Base-by-base conservation (phyloP, 2,888 invertebrate species). In the Leptarthrus brevirostris region DNA sequence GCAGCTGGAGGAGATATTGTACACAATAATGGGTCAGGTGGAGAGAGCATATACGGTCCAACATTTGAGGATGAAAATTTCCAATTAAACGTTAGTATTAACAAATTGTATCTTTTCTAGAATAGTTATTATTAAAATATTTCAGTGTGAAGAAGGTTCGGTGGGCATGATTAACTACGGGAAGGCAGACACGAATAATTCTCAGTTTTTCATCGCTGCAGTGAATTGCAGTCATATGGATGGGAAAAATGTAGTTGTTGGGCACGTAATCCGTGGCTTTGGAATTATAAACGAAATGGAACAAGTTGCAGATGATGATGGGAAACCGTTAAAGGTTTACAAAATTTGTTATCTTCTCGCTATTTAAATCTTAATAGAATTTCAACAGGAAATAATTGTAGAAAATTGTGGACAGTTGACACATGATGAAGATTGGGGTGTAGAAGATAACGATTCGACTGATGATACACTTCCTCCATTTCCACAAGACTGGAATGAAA, bases 21-120 rank as follows among this genome's bases (percentile, higher is more conserved):
- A 2, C 88, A 90, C 81, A 90, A 90, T 44, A 91, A 97, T 86
- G 98, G 98, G 0, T 90, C 92, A 1, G 90, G 94, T 44, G 97
- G 98, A 0, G 97, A 97, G 83, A 97, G 97, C 80, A 97, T 98
- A 79, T 98, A 97, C 83, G 98, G 97, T 6, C 87, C 89, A 12
- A 87, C 88, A 64, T 98, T 98, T 84, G 91, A 93, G 78, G 97
- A 97, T 88, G 98, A 98, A 86, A 93, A 93, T 83, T 95, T 96
- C 81, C 85, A 83, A 72, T 81, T 93, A 76, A 86, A 82, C 82
- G 91, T 91, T 82, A 81, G 81, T 80, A 49, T 4, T 16, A 16
- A 18, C 44, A 40, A 20, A 30, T 6, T 6, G 6, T n/a, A 61
- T 22, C 20, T 70, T 30, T 58, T 14, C 69, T 18, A 47, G 12